A percentile compares a stretch with the other conserved stretches of the same genome.
Conservation (phyloP, 1,140 invertebrate genomes). For the Halesus radiatus region DNA sequence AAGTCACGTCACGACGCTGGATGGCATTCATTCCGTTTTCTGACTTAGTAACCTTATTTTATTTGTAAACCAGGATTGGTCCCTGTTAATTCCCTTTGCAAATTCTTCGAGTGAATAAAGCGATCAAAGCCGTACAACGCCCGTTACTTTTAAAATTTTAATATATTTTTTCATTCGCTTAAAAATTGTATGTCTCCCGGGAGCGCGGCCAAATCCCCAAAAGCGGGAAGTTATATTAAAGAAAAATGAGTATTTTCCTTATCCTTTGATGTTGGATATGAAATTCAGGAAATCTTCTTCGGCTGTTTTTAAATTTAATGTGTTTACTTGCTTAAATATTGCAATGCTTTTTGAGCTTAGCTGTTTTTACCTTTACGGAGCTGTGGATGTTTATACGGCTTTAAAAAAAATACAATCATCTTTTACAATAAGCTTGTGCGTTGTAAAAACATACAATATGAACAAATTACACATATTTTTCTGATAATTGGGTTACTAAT, state of each 20-base stretch:
- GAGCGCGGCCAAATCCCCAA: neutral
- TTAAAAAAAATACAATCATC: too few relatives aligned
- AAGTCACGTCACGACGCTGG: too few relatives aligned
- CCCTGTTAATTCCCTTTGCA: too few relatives aligned
- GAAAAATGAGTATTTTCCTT: conserved; percentile 14
- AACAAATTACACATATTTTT: too few relatives aligned
- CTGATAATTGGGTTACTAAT: too few relatives aligned
- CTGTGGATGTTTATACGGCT: neutral
- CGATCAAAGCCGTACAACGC: neutral
- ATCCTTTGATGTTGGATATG: conserved; percentile 8
- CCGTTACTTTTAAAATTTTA: neutral
- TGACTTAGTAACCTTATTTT: too few relatives aligned
- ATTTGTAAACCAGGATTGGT: too few relatives aligned
- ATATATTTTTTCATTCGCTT: conserved; percentile 11
- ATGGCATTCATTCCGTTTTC: too few relatives aligned
- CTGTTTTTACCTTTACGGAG: neutral
- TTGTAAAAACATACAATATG: too few relatives aligned
- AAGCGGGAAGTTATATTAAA: conserved; percentile 5
- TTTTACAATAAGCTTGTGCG: too few relatives aligned
- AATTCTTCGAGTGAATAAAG: too few relatives aligned
- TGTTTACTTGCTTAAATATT: neutral
- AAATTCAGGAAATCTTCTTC: neutral
- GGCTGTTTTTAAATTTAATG: neutral
- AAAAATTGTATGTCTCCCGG: neutral
- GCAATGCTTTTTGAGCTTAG: neutral